Evolutionary conservation across 2,888 invertebrate species (phyloP), one percentile per base, ranked within the genome.

Genomic region (Polydrusus cervinus): DNA sequence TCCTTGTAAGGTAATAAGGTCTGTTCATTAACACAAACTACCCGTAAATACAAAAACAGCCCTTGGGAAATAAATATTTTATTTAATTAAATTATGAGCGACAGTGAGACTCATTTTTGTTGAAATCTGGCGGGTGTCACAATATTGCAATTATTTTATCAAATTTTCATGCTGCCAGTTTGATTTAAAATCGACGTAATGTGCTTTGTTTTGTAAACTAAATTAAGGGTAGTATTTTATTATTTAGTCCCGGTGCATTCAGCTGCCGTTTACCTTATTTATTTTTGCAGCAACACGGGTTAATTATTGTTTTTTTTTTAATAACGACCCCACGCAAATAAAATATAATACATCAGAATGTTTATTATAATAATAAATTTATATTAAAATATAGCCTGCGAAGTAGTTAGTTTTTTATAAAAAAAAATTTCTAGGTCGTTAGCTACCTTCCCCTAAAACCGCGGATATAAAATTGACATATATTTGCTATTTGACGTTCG

Each of bases 111-210:
- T 70, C 40, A 70, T 70, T 74, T 74, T 70, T 65, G 70, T 70
- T 60, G 70, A 70, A 70, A 69, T 74, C 64, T 74, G 74, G 47
- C 70, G 38, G n/a, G 69, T 55, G 68, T 74, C 69, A 64, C 55
- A 49, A 65, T 70, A 74, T 74, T 40, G 66, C 65, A 74, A 74
- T 74, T 64, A 74, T 74, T 74, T 74, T 74, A 74, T 74, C 69
- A 74, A 74, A 74, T 74, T 70, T 74, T 65, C 74, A 74, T 69
- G 70, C 74, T 57, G 74, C 74, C 74, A 65, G 70, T 74, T 71
- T 65, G 74, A 74, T 70, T 69, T 43, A 57, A 57, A 70, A 74
- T 70, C 65, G 34, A 49, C 40, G 60, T 74, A 70, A 74, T 69
- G 38, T 40, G 74, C 57, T 70, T 70, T 74, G 68, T 68, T 74